Evolutionary conservation across 2,113 vertebrate genomes (phyloP), one percentile per base, ranked within the genome.

Genomic region (Motacilla alba): DNA sequence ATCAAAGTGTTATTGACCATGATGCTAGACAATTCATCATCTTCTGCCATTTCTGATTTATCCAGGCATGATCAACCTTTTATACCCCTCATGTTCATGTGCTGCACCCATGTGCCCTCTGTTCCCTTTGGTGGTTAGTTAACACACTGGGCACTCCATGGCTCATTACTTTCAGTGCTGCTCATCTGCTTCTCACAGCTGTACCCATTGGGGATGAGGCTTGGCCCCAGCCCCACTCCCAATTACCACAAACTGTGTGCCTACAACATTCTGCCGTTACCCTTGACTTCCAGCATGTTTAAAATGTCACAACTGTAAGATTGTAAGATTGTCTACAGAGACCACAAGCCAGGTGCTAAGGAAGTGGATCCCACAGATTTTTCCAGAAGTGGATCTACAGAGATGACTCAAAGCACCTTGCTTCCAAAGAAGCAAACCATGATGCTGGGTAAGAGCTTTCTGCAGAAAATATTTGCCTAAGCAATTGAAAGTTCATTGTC

Each of bases 1-100:
- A 96, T 95, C 94, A 94, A 96, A 95, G 30, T 78, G 44, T 90
- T 91, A 81, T 60, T 95, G 88, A 94, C 92, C 33, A 69, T 59
- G 30, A 73, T 85, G 44, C 49, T 30, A 60, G 56, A 46, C 7
- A 94, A 80, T 95, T 94, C 49, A 81, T 93, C 63, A 83, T 73
- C 66, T 86, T 47, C 60, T 78, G 47, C 79, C 46, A 91, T 33
- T 72, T 89, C 72, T 95, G 82, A 92, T 94, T 86, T 86, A 90
- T 35, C 18, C n/a, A 56, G 31, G 13, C 11, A 66, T 62, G 43
- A 24, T n/a, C n/a, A 35, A 11, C n/a, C 9, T 5, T 59, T 4
- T 26, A 35, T 26, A 4, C 6, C 56, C 15, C 22, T 59, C 9
- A 16, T 59, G n/a, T 16, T 35, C 15, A 24, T 10, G 7, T 22